Percentiles rank a stretch among this genome's conserved stretches.
Evolutionary conservation across 2,797 vertebrate genomes (phyloP).

Genomic region (Miichthys miiuy): DNA sequence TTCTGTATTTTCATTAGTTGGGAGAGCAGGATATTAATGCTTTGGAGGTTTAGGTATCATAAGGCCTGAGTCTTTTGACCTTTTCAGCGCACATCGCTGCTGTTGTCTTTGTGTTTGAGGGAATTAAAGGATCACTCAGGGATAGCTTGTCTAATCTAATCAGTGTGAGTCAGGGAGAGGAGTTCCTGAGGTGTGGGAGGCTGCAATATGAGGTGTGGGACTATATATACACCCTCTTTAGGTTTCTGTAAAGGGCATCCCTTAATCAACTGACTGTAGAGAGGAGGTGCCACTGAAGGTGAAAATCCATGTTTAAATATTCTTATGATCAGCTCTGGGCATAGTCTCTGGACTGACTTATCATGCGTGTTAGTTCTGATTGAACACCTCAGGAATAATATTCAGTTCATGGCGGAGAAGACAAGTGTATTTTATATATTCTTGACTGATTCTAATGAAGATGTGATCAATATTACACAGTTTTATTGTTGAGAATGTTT

Average conservation of each 20-base stretch:
- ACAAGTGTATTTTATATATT: neutral
- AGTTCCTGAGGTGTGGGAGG: slow-evolving; percentile 47
- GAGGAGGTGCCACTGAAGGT: slow-evolving; percentile 7
- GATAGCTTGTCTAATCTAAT: slow-evolving; percentile 70
- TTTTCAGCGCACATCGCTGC: slow-evolving; percentile 54
- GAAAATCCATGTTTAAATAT: slow-evolving; percentile 44
- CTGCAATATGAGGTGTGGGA: slow-evolving; percentile 67
- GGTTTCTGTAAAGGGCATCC: slow-evolving; percentile 68
- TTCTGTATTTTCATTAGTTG: slow-evolving; percentile 61
- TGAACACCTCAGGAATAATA: slow-evolving; percentile 2
- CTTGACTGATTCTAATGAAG: neutral
- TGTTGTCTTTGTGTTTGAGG: slow-evolving; percentile 68
- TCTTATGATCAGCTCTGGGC: slow-evolving; percentile 8
- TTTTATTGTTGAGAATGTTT: neutral
- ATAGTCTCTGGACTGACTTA: neutral
- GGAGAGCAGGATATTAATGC: slow-evolving; percentile 64
- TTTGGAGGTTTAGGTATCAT: slow-evolving; percentile 61
- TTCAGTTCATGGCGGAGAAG: slow-evolving; percentile 7
- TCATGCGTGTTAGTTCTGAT: slow-evolving; percentile 22
- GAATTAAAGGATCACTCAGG: slow-evolving; percentile 73
- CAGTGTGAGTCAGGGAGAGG: slow-evolving; percentile 50
- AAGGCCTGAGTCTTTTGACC: slow-evolving; percentile 71
- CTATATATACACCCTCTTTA: slow-evolving; percentile 44
- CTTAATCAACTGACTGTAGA: slow-evolving; percentile 63
- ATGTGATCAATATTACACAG: slow-evolving; percentile 1